Percentiles rank a stretch among this genome's conserved stretches.
These are phyloP conservation scores for Mungos mungo DNA, from an alignment of 2,113 vertebrate genomes.

Conservation along the genomic window DNA sequence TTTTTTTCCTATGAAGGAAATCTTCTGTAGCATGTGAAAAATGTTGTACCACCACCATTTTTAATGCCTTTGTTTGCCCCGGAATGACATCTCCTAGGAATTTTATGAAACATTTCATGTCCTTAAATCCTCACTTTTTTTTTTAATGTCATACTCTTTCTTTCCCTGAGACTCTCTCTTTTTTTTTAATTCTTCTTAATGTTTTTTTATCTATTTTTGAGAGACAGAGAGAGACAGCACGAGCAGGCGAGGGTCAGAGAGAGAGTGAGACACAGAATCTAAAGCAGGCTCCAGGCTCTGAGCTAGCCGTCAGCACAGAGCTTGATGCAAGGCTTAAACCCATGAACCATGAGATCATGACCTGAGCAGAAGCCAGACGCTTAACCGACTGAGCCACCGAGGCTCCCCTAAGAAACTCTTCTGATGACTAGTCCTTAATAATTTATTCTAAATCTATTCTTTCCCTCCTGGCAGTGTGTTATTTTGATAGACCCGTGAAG, in stretches of 20 bases:
- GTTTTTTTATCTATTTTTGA: too few species aligned
- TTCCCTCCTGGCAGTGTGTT: background rate
- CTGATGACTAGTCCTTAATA: background rate
- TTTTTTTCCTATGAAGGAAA: background rate
- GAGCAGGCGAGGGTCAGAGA: too few species aligned
- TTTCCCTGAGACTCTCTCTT: background rate
- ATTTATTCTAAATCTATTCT: background rate
- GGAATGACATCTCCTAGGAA: background rate
- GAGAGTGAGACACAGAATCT: too few species aligned
- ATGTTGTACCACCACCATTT: background rate
- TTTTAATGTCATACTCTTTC: background rate
- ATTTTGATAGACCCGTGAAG: background rate
- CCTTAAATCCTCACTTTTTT: background rate
- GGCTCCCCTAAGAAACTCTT: background rate
- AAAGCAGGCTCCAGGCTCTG: too few species aligned
- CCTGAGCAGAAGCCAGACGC: too few species aligned
- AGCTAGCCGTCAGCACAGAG: too few species aligned
- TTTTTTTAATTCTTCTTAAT: too few species aligned
- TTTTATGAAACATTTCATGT: slow-evolving; percentile 22
- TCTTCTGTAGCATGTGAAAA: slow-evolving; percentile 6
- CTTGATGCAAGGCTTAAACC: too few species aligned
- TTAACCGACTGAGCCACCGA: too few species aligned
- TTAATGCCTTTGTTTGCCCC: background rate
- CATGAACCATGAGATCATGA: too few species aligned
- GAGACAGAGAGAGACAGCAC: too few species aligned